Conservation (phyloP, 2,797 vertebrate genomes). For the Sebastes kiyomatsui region DNA sequence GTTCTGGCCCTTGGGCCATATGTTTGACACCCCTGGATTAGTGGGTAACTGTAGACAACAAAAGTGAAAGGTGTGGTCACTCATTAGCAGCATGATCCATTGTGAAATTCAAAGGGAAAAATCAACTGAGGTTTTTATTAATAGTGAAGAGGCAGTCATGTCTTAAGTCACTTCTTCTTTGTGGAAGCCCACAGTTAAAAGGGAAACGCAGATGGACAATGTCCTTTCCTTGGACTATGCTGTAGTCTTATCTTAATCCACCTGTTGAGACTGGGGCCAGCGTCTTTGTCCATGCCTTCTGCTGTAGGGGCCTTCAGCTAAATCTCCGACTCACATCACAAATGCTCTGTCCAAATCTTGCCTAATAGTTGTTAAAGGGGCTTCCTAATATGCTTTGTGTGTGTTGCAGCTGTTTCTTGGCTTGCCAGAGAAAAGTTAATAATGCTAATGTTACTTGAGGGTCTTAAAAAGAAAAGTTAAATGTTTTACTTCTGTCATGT, state of each 20-base stretch:
- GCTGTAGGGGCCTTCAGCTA: conserved; percentile 35
- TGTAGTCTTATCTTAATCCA: conserved; percentile 52
- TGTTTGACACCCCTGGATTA: conserved; percentile 15
- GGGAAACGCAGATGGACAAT: conserved; percentile 43
- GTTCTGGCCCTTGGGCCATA: no score
- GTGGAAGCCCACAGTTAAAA: conserved; percentile 2
- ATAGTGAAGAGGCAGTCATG: conserved; percentile 26
- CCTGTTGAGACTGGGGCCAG: conserved; percentile 40
- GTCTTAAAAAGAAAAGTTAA: conserved; percentile 36
- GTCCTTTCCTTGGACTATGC: not conserved
- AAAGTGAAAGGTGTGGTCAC: conserved; percentile 6
- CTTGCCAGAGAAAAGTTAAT: conserved; percentile 37
- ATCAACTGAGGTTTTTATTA: conserved; percentile 1
- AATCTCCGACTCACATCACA: conserved; percentile 54
- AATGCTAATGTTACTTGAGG: conserved; percentile 37
- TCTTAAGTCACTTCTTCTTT: conserved; percentile 27
- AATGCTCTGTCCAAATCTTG: conserved; percentile 40
- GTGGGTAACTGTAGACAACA: not conserved
- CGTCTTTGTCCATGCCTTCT: conserved; percentile 51
- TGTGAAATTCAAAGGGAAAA: conserved; percentile 31
- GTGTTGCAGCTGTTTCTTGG: conserved; percentile 66
- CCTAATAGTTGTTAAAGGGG: conserved; percentile 41
- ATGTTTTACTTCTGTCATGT: conserved; percentile 49
- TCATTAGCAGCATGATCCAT: conserved; percentile 50
- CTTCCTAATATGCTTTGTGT: conserved; percentile 36